A percentile compares a stretch with the other conserved stretches of the same genome.
Evolutionary conservation across 2,797 vertebrate species (phyloP).

Genomic region (Naso thynnoides): DNA sequence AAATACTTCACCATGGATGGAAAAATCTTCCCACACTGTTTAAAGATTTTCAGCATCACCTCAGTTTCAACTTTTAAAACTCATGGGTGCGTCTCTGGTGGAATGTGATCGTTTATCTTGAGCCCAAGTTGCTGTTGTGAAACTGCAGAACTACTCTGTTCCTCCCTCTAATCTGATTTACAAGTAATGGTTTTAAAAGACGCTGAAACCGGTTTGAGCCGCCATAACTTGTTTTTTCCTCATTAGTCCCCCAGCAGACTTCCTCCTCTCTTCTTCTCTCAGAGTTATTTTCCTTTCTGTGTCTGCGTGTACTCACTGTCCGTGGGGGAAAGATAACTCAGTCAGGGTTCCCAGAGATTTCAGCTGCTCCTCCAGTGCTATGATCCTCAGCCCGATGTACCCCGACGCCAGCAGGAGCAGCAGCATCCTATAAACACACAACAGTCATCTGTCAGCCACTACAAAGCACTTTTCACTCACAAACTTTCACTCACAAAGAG

Average conservation of each 20-base stretch:
- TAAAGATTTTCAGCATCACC: not conserved
- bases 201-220: conserved; percentile 41
- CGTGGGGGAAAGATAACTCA: conserved; percentile 54
- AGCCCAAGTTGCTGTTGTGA: not conserved
- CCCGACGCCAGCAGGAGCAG: conserved; percentile 84
- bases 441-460: not conserved
- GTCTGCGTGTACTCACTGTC: conserved; percentile 67
- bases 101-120: conserved; percentile 40
- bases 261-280: not conserved
- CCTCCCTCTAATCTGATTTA: conserved; percentile 25
- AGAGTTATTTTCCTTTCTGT: not conserved
- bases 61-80: not conserved
- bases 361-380: conserved; percentile 86
- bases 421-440: conserved; percentile 72
- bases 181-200: conserved; percentile 29
- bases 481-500: not conserved
- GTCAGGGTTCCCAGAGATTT: conserved; percentile 66
- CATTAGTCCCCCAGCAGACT: not conserved
- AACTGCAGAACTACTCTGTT: conserved; percentile 43
- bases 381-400: conserved; percentile 86
- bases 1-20: not conserved
- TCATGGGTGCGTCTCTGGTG: conserved; percentile 19
- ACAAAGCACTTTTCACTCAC: not conserved
- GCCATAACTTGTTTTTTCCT: not conserved
- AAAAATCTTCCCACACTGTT: not conserved